Conservation (phyloP, 2,113 vertebrate species). For the Leptodactylus fuscus region DNA sequence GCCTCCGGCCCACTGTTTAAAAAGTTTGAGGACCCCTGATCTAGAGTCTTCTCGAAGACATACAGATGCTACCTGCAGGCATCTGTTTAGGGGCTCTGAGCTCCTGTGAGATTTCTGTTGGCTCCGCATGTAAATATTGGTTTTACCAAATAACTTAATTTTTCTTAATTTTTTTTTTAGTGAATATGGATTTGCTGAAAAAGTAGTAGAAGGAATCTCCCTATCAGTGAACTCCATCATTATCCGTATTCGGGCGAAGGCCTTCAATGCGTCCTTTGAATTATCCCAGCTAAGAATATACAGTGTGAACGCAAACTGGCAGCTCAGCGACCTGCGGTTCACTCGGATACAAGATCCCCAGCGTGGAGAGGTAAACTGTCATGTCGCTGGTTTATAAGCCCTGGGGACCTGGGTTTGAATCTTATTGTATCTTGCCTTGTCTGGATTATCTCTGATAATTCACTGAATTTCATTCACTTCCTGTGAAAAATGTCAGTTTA, state of each 20-base stretch:
- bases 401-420: background rate
- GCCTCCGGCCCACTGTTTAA: no score
- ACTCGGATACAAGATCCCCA: conserved; percentile 92
- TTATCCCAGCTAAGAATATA: conserved; percentile 96
- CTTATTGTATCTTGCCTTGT: background rate
- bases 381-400: background rate
- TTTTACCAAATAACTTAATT: background rate
- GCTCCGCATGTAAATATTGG: no score
- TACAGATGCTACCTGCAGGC: no score
- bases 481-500: no score
- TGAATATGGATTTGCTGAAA: conserved; percentile 98
- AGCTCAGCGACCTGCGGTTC: conserved; percentile 85
- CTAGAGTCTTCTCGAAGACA: no score
- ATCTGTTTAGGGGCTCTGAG: no score
- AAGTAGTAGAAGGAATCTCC: conserved; percentile 96
- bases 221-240: conserved; percentile 96
- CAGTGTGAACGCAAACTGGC: conserved; percentile 96
- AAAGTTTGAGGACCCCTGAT: no score
- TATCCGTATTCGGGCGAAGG: conserved; percentile 95
- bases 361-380: conserved; percentile 84
- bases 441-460: no score
- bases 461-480: no score
- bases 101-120: background rate
- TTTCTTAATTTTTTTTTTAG: conserved; percentile 73
- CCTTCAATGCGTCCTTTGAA: conserved; percentile 98